Evolutionary conservation across 2,113 vertebrate genomes (phyloP).

Genomic region (Microtus ochrogaster): DNA sequence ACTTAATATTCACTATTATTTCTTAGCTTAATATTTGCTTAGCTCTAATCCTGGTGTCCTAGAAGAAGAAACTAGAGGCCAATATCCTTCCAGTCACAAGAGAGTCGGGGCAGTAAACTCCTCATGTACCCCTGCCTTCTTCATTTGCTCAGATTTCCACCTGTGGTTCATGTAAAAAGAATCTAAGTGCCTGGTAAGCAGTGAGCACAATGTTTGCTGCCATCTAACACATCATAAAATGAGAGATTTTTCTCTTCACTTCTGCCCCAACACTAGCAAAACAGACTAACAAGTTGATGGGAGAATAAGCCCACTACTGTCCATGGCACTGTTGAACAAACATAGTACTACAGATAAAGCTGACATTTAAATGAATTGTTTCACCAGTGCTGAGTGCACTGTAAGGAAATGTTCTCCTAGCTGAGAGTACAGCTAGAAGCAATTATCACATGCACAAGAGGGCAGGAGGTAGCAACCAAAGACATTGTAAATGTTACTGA

Average conservation of each 20-base stretch:
- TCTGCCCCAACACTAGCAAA: not conserved
- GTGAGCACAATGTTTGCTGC: not conserved
- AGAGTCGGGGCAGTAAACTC: not conserved
- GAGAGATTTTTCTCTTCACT: not conserved
- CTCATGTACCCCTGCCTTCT: not conserved
- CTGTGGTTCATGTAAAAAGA: conserved; percentile 44
- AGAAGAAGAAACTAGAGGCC: not conserved
- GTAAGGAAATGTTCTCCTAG: not conserved
- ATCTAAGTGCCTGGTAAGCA: conserved; percentile 39
- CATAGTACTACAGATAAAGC: not conserved
- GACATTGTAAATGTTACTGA: not conserved
- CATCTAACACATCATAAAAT: conserved; percentile 35
- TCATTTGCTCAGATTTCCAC: conserved; percentile 41
- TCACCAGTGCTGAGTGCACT: not conserved
- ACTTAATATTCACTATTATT: not conserved
- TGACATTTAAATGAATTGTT: not conserved
- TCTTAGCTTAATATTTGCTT: not conserved
- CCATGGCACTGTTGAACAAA: not conserved
- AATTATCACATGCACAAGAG: not conserved
- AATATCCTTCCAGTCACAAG: not conserved
- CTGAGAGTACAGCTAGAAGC: conserved; percentile 1
- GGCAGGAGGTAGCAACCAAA: not conserved
- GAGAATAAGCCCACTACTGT: not conserved
- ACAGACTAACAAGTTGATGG: not conserved
- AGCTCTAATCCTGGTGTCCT: not conserved